Percentiles rank a stretch among this genome's conserved stretches.
Evolutionary conservation across 1,140 invertebrate genomes (phyloP).

Genomic region (Microvelia longipes): DNA sequence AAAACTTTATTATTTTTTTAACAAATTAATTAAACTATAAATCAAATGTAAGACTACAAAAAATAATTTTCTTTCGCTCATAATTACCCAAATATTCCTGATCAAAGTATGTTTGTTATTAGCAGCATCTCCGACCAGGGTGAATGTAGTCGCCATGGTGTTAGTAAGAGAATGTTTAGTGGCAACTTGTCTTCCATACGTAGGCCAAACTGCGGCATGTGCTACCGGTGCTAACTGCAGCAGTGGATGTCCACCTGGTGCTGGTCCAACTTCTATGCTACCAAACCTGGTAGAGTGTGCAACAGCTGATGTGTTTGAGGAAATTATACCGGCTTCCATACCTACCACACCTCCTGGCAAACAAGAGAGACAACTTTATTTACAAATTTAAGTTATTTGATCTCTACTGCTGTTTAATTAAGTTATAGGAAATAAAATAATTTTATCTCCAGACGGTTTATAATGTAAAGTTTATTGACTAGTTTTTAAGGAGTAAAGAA

Average conservation of each 20-base stretch:
- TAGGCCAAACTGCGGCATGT: slow-evolving; percentile 78
- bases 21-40: too few species aligned
- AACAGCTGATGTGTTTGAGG: slow-evolving; percentile 49
- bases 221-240: slow-evolving; percentile 73
- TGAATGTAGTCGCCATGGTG: slow-evolving; percentile 62
- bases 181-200: slow-evolving; percentile 66
- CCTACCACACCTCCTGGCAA: slow-evolving; percentile 20
- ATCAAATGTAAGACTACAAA: too few species aligned
- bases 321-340: slow-evolving; percentile 50
- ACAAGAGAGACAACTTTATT: too few species aligned
- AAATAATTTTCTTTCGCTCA: too few species aligned
- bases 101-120: slow-evolving; percentile 67
- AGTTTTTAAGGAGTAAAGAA: too few species aligned
- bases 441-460: too few species aligned
- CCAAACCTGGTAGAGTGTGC: slow-evolving; percentile 48
- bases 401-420: too few species aligned
- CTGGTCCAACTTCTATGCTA: slow-evolving; percentile 37
- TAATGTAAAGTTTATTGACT: too few species aligned
- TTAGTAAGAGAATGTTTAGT: slow-evolving; percentile 61
- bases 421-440: too few species aligned
- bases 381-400: too few species aligned
- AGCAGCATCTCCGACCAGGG: slow-evolving; percentile 60
- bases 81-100: slow-evolving; percentile 55
- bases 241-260: slow-evolving; percentile 64
- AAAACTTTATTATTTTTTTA: too few species aligned